Base-by-base conservation (phyloP, 2,113 vertebrate species). In the Danio rerio region DNA sequence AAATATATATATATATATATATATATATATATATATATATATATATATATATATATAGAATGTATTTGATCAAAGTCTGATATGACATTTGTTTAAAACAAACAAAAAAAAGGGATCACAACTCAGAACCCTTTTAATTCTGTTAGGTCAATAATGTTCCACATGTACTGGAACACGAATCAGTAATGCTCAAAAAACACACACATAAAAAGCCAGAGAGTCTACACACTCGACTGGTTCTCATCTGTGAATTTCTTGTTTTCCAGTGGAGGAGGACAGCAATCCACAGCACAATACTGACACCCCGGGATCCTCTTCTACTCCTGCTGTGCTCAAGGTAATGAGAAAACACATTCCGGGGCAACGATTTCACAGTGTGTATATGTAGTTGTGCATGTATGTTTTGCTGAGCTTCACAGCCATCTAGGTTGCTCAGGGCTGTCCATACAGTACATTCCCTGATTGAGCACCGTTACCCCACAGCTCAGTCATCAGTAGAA, bases 321-420 rank as follows among this genome's bases (percentile, higher is more conserved):
- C 10, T 75, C 68, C 56, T 45, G 75, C 5, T 70, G 49, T 58
- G 43, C 9, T 42, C 73, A 83, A 75, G 85, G 85, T 86, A 86
- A 77, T 15, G 7, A 77, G 58, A 62, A 77, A 18, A 45, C 55
- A 75, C 40, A 74, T 59, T 75, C 31, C 52, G 12, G 40, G 40
- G 15, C n/a, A 75, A 5, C 0, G 4, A 16, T 40, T 12, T 75
- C 55, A 0, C 66, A 68, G 43, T 31, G n/a, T 74, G 69, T 75
- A 10, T 74, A 40, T 82, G 21, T 47, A 1, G n/a, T 42, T 62
- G 11, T 62, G 43, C 58, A 15, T 21, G 13, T 21, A 61, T 77
- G 58, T 77, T 77, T 77, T 77, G 72, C 72, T 75, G 72, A 75
- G 72, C 55, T 59, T 10, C 18, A 59, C 72, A 75, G 55, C 42